Conservation (phyloP, 2,113 vertebrate species). For the Gambusia holbrooki region DNA sequence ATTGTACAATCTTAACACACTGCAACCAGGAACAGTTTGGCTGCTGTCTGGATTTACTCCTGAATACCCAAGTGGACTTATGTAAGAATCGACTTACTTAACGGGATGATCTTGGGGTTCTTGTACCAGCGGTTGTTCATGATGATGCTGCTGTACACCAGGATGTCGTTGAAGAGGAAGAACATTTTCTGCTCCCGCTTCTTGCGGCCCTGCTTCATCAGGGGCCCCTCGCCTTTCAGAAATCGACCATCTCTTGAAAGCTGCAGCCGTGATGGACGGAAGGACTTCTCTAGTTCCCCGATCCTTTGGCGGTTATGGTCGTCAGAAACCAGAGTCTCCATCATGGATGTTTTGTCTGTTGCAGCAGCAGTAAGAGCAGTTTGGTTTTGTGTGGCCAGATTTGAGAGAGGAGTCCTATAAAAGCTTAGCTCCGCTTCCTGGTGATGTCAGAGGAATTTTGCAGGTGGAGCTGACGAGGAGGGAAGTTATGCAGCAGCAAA, state of each 20-base stretch:
- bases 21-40: too few relatives aligned
- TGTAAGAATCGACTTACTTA: conserved; percentile 57
- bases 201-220: conserved; percentile 88
- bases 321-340: conserved; percentile 77
- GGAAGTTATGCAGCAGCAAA: not conserved
- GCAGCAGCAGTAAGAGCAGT: not conserved
- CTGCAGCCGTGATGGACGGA: conserved; percentile 78
- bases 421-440: not conserved
- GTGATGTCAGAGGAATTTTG: not conserved
- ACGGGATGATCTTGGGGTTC: conserved; percentile 85
- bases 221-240: conserved; percentile 88
- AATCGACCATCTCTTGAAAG: conserved; percentile 80
- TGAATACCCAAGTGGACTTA: too few relatives aligned
- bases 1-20: too few relatives aligned
- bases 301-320: conserved; percentile 34
- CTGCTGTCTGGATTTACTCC: too few relatives aligned
- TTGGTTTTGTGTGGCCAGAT: not conserved
- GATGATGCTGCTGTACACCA: conserved; percentile 88
- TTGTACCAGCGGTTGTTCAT: conserved; percentile 84
- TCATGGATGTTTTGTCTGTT: conserved; percentile 52
- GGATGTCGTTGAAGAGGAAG: conserved; percentile 91
- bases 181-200: conserved; percentile 86
- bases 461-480: not conserved
- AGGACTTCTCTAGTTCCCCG: conserved; percentile 82
- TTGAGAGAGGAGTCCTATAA: not conserved